Conservation (phyloP, 2,797 vertebrate genomes). For the Zalophus californianus region DNA sequence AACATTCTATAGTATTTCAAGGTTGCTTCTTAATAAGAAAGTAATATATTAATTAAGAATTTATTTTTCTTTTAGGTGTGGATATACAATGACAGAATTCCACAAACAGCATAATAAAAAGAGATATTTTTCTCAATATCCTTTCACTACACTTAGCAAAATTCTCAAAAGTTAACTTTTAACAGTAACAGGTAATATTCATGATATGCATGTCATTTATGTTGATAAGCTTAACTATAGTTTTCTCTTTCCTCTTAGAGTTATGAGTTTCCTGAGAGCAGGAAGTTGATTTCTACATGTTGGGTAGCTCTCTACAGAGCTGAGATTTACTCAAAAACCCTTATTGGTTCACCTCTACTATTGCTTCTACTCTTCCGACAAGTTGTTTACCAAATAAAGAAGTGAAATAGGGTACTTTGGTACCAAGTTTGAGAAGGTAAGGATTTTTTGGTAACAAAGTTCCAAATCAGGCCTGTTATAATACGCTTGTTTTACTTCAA, state of each 20-base stretch:
- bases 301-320: background rate
- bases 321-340: constrained; percentile 13
- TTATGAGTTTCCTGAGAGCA: background rate
- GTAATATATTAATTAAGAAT: constrained; percentile 19
- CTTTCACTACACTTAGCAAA: background rate
- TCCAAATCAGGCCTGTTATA: background rate
- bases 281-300: background rate
- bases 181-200: background rate
- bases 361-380: background rate
- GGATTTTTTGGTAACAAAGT: background rate
- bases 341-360: background rate
- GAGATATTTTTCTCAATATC: background rate
- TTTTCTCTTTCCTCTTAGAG: constrained; percentile 31
- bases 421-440: background rate
- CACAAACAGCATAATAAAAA: background rate
- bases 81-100: constrained; percentile 69
- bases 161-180: constrained; percentile 44
- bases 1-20: constrained; percentile 71
- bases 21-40: constrained; percentile 40
- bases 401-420: background rate
- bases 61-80: constrained; percentile 52
- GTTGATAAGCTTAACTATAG: background rate
- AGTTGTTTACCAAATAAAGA: constrained; percentile 24
- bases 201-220: background rate
- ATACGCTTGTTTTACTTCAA: background rate